A percentile compares a stretch with the other conserved stretches of the same genome.
phyloP scores from a whole-genome alignment of 2,888 invertebrate genomes.

The Apomyelois bistriatella region DNA sequence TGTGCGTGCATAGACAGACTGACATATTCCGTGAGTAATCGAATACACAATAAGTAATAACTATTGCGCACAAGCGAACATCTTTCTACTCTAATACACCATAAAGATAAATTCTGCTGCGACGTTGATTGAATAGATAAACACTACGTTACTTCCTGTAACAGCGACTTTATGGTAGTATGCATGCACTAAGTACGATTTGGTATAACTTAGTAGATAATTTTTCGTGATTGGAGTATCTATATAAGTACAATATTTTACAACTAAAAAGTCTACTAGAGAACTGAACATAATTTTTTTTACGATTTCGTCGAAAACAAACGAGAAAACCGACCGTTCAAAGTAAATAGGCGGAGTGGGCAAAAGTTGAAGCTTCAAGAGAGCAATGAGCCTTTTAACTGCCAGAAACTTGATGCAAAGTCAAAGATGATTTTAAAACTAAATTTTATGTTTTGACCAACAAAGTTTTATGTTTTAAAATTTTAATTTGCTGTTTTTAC shows the following conservation, averaged over 20 bases:
- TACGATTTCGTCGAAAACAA: conserved; percentile 7
- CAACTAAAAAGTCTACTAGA: too few species aligned
- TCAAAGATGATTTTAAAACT: conserved; percentile 10
- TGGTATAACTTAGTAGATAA: too few species aligned
- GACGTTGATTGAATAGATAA: too few species aligned
- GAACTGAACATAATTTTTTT: not conserved
- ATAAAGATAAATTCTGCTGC: too few species aligned
- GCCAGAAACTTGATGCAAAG: conserved; percentile 1
- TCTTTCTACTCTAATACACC: too few species aligned
- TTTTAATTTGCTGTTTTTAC: not conserved
- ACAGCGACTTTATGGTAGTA: too few species aligned
- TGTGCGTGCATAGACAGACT: not conserved
- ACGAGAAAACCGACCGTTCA: not conserved
- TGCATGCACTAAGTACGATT: too few species aligned
- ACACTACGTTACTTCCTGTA: too few species aligned
- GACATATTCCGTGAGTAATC: not conserved
- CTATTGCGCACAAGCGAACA: too few species aligned
- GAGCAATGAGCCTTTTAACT: conserved; percentile 13
- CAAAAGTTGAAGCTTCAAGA: conserved; percentile 7
- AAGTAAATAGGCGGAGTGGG: conserved; percentile 12
- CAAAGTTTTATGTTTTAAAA: not conserved
- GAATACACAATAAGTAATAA: too few species aligned
- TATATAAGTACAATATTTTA: not conserved
- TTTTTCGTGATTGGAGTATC: too few species aligned
- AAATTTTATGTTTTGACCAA: conserved; percentile 4